Evolutionary conservation across 2,888 invertebrate genomes (phyloP).

Genomic region (Megalurothrips usitatus): DNA sequence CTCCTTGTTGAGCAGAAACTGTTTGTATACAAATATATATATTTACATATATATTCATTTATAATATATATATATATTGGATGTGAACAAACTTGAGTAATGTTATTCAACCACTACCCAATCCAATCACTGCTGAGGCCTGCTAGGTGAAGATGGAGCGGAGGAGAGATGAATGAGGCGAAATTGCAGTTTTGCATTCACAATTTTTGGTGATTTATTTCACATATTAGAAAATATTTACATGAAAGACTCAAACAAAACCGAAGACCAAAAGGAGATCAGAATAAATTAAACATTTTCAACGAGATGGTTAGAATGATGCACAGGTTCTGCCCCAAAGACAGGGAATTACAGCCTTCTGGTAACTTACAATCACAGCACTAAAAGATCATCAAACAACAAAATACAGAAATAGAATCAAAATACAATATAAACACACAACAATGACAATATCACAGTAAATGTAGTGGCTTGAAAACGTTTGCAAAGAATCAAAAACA

Average conservation of each 20-base stretch:
- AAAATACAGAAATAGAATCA: not conserved
- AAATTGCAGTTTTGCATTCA: too few relatives aligned
- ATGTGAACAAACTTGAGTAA: not conserved
- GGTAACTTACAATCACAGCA: not conserved
- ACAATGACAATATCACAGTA: not conserved
- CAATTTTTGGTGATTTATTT: too few relatives aligned
- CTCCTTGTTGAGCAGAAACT: not conserved
- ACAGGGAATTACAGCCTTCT: not conserved
- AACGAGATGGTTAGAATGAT: not conserved
- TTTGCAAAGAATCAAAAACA: too few relatives aligned
- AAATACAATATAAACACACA: not conserved
- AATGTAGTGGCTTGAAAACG: too few relatives aligned
- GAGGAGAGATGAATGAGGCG: too few relatives aligned
- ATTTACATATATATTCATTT: not conserved
- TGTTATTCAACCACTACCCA: not conserved
- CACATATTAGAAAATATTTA: not conserved
- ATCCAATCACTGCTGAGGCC: not conserved
- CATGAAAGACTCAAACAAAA: not conserved
- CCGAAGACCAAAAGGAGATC: not conserved
- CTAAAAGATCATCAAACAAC: not conserved
- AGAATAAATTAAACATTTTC: not conserved
- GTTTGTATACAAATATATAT: not conserved
- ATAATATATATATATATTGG: not conserved
- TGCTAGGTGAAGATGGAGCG: too few relatives aligned
- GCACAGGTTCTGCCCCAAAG: not conserved